Conservation (phyloP, 2,888 invertebrate species). For the Hypsopygia costalis region DNA sequence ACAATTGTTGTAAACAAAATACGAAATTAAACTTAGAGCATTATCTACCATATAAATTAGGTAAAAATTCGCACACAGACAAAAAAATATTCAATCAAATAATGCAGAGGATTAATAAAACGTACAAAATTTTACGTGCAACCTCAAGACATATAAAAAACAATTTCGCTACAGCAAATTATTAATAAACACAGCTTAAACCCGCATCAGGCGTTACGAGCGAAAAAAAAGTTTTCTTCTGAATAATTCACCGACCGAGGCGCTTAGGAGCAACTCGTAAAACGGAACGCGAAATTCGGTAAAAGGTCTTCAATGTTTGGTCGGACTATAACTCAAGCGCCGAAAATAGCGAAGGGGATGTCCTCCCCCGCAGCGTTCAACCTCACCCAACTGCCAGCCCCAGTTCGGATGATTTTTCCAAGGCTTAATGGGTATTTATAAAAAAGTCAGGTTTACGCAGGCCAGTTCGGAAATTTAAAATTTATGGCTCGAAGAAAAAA, state of each 20-base stretch:
- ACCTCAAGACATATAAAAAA: slow-evolving; percentile 15
- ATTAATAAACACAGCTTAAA: slow-evolving; percentile 45
- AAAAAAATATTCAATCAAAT: too few relatives aligned
- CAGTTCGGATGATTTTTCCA: slow-evolving; percentile 60
- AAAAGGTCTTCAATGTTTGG: slow-evolving; percentile 77
- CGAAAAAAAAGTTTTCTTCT: slow-evolving; percentile 45
- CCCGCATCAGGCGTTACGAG: slow-evolving; percentile 39
- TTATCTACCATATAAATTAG: too few relatives aligned
- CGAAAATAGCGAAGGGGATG: slow-evolving; percentile 72
- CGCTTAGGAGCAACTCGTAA: slow-evolving; percentile 69
- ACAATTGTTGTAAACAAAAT: too few relatives aligned
- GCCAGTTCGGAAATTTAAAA: slow-evolving; percentile 29
- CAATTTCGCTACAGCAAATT: slow-evolving; percentile 34
- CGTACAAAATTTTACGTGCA: not conserved
- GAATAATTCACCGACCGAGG: slow-evolving; percentile 70
- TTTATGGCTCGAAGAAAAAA: slow-evolving; percentile 23
- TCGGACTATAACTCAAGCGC: slow-evolving; percentile 73
- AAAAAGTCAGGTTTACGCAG: slow-evolving; percentile 41
- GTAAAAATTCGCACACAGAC: too few relatives aligned
- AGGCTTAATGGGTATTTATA: slow-evolving; percentile 56
- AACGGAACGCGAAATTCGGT: slow-evolving; percentile 71
- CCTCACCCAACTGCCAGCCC: slow-evolving; percentile 42
- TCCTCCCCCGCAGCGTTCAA: slow-evolving; percentile 30
- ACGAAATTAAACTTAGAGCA: too few relatives aligned
- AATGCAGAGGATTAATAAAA: too few relatives aligned